Evolutionary conservation across 1,140 invertebrate species (phyloP), one percentile per base, ranked within the genome.

Genomic region (Myzus persicae): DNA sequence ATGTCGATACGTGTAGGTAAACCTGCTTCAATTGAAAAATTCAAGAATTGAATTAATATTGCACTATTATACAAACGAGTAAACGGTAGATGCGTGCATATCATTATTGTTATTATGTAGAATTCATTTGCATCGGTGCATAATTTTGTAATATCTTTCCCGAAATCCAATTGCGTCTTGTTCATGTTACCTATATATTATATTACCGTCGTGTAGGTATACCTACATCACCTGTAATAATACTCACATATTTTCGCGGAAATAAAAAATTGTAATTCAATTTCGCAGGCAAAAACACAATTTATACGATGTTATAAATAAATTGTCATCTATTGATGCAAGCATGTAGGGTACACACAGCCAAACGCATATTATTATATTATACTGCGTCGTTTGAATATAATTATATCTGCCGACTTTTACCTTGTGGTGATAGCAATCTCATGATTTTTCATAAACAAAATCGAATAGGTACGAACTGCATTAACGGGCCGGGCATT

Each of bases 181-280:
- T 18, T 18, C 14, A n/a, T 18, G n/a, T n/a, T 51, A 22, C 22
- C 46, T 20, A 59, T 31, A 31, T 54, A 54, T 8, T 24, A 1
- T 22, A 1, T 24, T 51, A 24, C 26, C 26, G n/a, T n/a, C n/a
- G n/a, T n/a, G n/a, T n/a, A n/a, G n/a, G n/a, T n/a, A n/a, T n/a
- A n/a, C n/a, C n/a, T n/a, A 26, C 1, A 48, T 59, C 59, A n/a
- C 14, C 31, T n/a, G 31, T 76, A 76, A 76, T 76, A 76, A n/a
- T 76, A 36, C 31, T 9, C 59, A n/a, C 18, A 31, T 67, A n/a
- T n/a, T 67, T 67, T 14, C 59, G 2, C 11, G 31, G 14, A 76
- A 36, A 76, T 76, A 76, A n/a, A 76, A 76, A 76, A n/a, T n/a
- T n/a, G 14, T 76, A 76, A 76, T 76, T 67, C 59, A 76, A 76